These are phyloP conservation scores for Dendrocopos noguchii DNA, from an alignment of 2,113 vertebrate species.

Conservation along the genomic window DNA sequence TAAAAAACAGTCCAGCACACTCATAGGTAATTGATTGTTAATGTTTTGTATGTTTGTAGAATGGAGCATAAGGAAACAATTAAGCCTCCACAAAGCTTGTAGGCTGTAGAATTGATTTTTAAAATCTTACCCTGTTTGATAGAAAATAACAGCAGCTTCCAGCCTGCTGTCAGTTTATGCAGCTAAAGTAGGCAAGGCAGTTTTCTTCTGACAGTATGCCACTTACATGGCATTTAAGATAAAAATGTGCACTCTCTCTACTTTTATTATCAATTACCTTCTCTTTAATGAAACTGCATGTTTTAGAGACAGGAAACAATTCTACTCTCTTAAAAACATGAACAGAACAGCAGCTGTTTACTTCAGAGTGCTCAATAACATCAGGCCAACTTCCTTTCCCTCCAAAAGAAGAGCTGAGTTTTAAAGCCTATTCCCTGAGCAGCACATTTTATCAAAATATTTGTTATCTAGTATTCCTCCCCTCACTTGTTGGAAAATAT, in stretches of 20 bases:
- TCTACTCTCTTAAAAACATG: not conserved
- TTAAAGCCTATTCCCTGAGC: not conserved
- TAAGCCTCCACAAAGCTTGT: not conserved
- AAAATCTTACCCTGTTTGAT: not conserved
- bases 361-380: not conserved
- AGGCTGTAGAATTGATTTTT: not conserved
- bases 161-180: not conserved
- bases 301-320: not conserved
- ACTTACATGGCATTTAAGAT: not conserved
- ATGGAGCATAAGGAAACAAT: conserved; percentile 37
- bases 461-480: not conserved
- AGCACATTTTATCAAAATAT: not conserved
- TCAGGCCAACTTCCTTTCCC: not conserved
- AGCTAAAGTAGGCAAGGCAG: not conserved
- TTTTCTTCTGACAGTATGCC: not conserved
- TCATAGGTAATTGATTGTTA: conserved; percentile 10
- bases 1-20: not conserved
- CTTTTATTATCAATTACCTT: not conserved
- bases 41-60: not conserved
- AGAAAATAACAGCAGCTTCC: conserved; percentile 6
- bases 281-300: not conserved
- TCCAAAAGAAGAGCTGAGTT: not conserved
- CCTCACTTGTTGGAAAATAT: not conserved
- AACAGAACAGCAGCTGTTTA: not conserved
- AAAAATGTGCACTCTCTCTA: not conserved